Evolutionary conservation across 2,113 vertebrate species (phyloP).

Genomic region (Ameiurus melas): DNA sequence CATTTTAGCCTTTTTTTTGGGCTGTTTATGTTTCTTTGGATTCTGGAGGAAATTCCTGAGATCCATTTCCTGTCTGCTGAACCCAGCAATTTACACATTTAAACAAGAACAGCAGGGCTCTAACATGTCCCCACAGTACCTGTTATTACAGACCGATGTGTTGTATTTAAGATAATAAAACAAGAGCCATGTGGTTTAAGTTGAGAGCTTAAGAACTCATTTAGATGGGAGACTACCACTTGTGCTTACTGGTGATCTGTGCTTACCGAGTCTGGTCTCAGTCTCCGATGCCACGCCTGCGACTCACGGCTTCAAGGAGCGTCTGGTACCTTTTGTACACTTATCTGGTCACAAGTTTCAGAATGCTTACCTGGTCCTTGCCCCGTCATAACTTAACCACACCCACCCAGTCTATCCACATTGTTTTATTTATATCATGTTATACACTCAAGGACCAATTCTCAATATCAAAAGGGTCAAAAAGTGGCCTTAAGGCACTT

Average conservation of each 20-base stretch:
- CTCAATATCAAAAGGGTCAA: background rate
- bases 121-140: background rate
- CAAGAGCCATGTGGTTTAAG: background rate
- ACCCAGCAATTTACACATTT: slow-evolving; percentile 25
- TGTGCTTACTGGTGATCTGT: background rate
- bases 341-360: background rate
- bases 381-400: background rate
- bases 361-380: background rate
- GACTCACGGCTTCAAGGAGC: too few relatives aligned
- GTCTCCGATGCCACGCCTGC: background rate
- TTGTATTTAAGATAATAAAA: slow-evolving; percentile 11
- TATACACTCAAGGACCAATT: background rate
- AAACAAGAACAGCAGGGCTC: slow-evolving; percentile 3
- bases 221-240: slow-evolving; percentile 7
- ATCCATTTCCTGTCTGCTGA: slow-evolving; percentile 32
- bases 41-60: slow-evolving; percentile 26
- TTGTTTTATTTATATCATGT: background rate
- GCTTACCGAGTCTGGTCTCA: background rate
- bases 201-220: background rate
- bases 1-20: slow-evolving; percentile 1
- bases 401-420: background rate
- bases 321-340: background rate
- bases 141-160: slow-evolving; percentile 7
- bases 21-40: slow-evolving; percentile 37
- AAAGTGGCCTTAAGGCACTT: background rate